These are phyloP conservation scores for Aythya baeri DNA, from an alignment of 2,113 vertebrate genomes.

Conservation along the genomic window DNA sequence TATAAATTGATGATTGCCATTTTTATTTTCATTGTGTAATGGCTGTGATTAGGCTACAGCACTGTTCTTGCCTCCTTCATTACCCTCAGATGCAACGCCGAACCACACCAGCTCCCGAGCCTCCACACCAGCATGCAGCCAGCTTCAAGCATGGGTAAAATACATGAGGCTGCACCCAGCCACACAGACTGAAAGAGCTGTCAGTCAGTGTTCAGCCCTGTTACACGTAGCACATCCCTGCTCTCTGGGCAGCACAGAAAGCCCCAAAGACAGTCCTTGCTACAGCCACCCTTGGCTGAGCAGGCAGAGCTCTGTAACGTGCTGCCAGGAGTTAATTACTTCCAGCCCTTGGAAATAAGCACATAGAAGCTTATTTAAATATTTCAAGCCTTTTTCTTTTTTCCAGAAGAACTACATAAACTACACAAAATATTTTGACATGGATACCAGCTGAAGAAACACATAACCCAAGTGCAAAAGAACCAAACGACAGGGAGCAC, in stretches of 20 bases:
- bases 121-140: background rate
- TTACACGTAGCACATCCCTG: background rate
- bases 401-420: background rate
- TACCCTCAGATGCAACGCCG: background rate
- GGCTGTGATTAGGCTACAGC: background rate
- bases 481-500: background rate
- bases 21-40: background rate
- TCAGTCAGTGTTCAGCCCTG: background rate
- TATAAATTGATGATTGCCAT: background rate
- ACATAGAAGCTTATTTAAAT: background rate
- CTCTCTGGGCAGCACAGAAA: background rate
- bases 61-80: background rate
- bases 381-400: background rate
- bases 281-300: background rate
- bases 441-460: background rate
- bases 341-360: background rate
- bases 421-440: background rate
- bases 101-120: background rate
- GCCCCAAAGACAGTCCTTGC: background rate
- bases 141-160: background rate
- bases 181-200: background rate
- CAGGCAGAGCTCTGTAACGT: background rate
- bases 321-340: background rate
- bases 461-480: background rate
- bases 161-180: fast-evolving